Percentiles rank a stretch among this genome's conserved stretches.
Evolutionary conservation across 2,113 vertebrate species (phyloP).

Genomic region (Jaculus jaculus): DNA sequence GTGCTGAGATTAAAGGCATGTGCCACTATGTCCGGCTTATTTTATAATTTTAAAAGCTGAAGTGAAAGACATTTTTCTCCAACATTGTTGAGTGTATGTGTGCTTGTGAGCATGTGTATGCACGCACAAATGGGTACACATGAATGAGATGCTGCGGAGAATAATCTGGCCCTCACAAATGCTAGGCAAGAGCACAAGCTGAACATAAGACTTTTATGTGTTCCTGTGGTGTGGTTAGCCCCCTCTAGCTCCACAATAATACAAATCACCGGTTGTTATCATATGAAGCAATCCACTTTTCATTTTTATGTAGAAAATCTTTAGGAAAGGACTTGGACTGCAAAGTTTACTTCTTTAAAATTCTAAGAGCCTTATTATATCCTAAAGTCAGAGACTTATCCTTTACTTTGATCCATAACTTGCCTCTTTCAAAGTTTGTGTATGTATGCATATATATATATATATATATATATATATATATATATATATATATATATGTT

Average conservation of each 20-base stretch:
- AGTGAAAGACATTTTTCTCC: conserved; percentile 28
- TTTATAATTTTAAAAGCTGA: not conserved
- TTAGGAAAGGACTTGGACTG: not conserved
- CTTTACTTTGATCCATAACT: not conserved
- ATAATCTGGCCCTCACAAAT: not conserved
- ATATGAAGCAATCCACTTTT: not conserved
- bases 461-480: too few species aligned
- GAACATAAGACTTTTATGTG: conserved; percentile 5
- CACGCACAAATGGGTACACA: not conserved
- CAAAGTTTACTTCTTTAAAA: not conserved
- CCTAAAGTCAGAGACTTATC: not conserved
- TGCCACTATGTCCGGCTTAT: too few species aligned
- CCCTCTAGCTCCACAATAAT: not conserved
- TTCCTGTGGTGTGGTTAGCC: not conserved
- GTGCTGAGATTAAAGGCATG: too few species aligned
- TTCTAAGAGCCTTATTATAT: not conserved
- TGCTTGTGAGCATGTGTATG: too few species aligned
- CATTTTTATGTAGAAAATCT: not conserved
- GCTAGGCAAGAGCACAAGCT: not conserved
- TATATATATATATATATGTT: not conserved
- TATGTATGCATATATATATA: not conserved
- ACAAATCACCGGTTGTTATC: not conserved
- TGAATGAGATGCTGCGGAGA: not conserved
- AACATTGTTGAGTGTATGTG: too few species aligned
- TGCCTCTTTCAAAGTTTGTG: not conserved